These are phyloP conservation scores for Drosophila gunungcola DNA, from an alignment of 1,140 invertebrate species.

Conservation along the genomic window DNA sequence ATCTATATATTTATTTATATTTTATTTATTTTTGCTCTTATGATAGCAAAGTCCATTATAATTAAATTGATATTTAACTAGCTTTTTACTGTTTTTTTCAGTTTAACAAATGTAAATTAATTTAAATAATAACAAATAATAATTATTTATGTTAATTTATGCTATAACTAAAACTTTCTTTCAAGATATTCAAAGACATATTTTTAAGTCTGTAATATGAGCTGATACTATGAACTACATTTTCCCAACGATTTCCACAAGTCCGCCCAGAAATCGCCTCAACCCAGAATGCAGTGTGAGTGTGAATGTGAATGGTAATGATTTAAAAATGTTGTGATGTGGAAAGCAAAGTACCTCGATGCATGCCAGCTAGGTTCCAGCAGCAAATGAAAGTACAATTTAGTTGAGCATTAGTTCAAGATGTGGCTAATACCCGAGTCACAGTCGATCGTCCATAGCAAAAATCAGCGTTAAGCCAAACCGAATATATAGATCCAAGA, in stretches of 20 bases:
- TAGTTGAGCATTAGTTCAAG: conserved; percentile 61
- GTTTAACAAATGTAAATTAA: no score
- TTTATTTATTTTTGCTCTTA: no score
- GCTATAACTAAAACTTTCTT: no score
- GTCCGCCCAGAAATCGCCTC: background rate
- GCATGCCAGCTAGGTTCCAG: conserved; percentile 70
- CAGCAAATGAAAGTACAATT: conserved; percentile 77
- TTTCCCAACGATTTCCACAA: background rate
- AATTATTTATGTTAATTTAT: no score
- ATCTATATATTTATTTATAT: no score
- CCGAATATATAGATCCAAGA: conserved; percentile 2
- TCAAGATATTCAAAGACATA: no score
- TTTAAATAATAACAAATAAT: no score
- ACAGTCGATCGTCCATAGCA: conserved; percentile 36
- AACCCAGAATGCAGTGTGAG: conserved; percentile 6
- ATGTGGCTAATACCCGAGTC: conserved; percentile 14
- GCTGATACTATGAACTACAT: background rate
- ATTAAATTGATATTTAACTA: no score
- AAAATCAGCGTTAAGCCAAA: conserved; percentile 7
- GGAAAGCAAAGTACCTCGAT: conserved; percentile 76
- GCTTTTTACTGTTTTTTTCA: no score
- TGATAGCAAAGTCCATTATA: no score
- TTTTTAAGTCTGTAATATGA: no score
- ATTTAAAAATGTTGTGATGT: conserved; percentile 69
- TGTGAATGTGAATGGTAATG: conserved; percentile 26